These are phyloP conservation scores for Parapristionchus giblindavisi DNA, from an alignment of 2,888 invertebrate genomes.

Conservation along the genomic window DNA sequence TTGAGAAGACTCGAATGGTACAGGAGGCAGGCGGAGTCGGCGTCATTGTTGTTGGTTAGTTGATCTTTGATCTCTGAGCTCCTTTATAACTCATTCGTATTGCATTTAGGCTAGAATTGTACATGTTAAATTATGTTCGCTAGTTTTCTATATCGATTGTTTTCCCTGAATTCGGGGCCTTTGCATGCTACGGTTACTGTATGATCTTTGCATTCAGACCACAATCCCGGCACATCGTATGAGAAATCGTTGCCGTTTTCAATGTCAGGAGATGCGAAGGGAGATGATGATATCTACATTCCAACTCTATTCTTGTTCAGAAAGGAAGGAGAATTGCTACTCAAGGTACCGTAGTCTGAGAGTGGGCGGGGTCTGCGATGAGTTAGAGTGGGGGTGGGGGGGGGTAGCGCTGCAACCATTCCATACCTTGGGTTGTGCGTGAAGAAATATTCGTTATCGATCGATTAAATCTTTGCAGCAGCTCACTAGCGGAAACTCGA, in stretches of 20 bases:
- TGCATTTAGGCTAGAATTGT: no score
- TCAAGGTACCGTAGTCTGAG: slow-evolving; percentile 31
- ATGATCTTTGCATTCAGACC: slow-evolving; percentile 71
- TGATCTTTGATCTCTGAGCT: neutral
- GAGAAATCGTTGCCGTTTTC: slow-evolving; percentile 86
- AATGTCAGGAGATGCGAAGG: slow-evolving; percentile 91
- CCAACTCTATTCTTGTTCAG: slow-evolving; percentile 62
- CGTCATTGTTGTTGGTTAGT: slow-evolving; percentile 79
- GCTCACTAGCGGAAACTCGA: no score
- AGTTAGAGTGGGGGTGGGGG: slow-evolving; percentile 29
- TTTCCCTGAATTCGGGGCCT: no score
- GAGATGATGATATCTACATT: slow-evolving; percentile 71
- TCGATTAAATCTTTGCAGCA: no score
- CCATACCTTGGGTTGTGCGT: no score
- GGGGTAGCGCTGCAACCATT: no score
- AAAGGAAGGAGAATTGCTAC: slow-evolving; percentile 42
- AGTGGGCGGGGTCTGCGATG: neutral
- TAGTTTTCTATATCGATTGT: neutral
- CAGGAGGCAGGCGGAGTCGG: slow-evolving; percentile 85
- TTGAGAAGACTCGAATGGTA: slow-evolving; percentile 83
- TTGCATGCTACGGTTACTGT: neutral
- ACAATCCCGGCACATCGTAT: slow-evolving; percentile 81
- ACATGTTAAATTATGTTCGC: no score
- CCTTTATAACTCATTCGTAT: no score
- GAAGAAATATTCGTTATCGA: no score